These are phyloP conservation scores for Trichonephila clavipes DNA, from an alignment of 1,140 invertebrate species.

Conservation along the genomic window DNA sequence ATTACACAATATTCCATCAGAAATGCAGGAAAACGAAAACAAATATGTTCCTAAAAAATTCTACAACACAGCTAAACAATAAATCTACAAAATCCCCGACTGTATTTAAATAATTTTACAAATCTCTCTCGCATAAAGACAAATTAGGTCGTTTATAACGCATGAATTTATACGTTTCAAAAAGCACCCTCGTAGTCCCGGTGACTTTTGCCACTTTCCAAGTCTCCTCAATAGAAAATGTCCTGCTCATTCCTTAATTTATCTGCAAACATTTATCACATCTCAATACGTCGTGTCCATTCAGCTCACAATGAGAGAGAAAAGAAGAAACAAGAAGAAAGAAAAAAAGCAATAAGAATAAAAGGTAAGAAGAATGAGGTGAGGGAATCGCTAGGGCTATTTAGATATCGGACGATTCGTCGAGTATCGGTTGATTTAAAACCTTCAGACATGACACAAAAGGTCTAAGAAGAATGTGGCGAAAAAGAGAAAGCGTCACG, in stretches of 20 bases:
- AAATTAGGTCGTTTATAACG: conserved; percentile 63
- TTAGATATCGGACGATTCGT: conserved; percentile 72
- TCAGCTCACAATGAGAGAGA: background rate
- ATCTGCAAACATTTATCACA: conserved; percentile 66
- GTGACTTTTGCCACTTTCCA: conserved; percentile 27
- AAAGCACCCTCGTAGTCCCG: background rate
- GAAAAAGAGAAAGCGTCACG: conserved; percentile 66
- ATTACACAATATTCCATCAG: background rate
- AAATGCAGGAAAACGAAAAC: background rate
- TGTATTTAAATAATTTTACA: conserved; percentile 66
- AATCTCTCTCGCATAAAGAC: conserved; percentile 55
- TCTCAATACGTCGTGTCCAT: conserved; percentile 14
- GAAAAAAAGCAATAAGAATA: conserved; percentile 15
- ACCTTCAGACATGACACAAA: conserved; percentile 51
- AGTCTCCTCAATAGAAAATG: conserved; percentile 6
- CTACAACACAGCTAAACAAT: background rate
- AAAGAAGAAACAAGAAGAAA: background rate
- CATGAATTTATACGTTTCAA: conserved; percentile 52
- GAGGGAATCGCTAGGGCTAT: conserved; percentile 33
- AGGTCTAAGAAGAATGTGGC: conserved; percentile 46
- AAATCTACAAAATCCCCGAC: background rate
- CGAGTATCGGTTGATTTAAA: conserved; percentile 70
- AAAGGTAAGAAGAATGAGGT: conserved; percentile 1
- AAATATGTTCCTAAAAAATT: background rate
- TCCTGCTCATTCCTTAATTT: conserved; percentile 64